A percentile compares a stretch with the other conserved stretches of the same genome.
Evolutionary conservation across 2,797 vertebrate genomes (phyloP).

Genomic region (Trematocara caparti): DNA sequence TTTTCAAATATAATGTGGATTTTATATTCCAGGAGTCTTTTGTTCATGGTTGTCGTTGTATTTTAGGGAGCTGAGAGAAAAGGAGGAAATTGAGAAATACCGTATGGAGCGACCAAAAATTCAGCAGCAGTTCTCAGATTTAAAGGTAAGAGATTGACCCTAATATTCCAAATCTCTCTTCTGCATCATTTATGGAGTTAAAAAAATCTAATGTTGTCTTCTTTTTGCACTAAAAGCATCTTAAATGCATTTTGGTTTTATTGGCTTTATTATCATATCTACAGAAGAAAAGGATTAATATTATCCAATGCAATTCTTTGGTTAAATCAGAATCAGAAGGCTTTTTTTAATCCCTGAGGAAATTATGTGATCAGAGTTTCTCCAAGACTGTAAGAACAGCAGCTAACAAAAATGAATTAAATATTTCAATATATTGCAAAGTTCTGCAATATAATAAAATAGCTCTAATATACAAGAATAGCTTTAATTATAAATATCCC

Average conservation of each 20-base stretch:
- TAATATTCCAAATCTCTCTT: neutral
- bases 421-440: neutral
- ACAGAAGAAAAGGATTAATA: neutral
- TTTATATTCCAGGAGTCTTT: neutral
- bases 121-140: constrained; percentile 97
- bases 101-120: constrained; percentile 99
- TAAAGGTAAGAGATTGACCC: constrained; percentile 79
- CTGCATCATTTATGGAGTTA: neutral
- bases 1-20: neutral
- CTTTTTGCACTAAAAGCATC: neutral
- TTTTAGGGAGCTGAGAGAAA: constrained; percentile 91
- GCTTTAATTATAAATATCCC: neutral
- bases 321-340: neutral
- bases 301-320: neutral
- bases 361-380: neutral
- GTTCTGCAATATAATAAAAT: neutral
- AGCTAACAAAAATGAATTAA: neutral
- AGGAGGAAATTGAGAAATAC: constrained; percentile 98
- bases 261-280: neutral
- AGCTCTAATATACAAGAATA: neutral
- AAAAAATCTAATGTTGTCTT: neutral
- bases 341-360: neutral
- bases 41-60: neutral
- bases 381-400: neutral
- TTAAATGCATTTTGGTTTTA: neutral